Conservation (phyloP, 2,113 vertebrate genomes). For the Talpa occidentalis region DNA sequence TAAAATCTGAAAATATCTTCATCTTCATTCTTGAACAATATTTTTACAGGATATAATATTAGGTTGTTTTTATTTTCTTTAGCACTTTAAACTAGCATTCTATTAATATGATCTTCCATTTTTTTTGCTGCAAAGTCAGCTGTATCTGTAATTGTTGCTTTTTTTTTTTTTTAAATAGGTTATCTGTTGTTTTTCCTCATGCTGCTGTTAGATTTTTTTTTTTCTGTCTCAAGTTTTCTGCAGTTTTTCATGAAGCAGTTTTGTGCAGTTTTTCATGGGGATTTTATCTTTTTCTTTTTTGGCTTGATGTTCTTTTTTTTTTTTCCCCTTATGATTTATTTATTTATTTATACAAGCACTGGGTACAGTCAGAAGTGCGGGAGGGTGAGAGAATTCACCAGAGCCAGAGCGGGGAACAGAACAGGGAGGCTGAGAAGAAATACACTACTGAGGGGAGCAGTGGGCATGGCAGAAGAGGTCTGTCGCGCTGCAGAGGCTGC, state of each 20-base stretch:
- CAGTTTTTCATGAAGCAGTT: neutral
- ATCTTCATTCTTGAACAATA: neutral
- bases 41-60: neutral
- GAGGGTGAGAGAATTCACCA: too few relatives aligned
- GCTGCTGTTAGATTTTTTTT: constrained; percentile 7
- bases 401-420: too few relatives aligned
- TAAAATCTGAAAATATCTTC: neutral
- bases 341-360: too few relatives aligned
- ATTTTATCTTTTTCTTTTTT: neutral
- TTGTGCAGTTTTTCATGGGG: neutral
- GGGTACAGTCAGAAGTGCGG: too few relatives aligned
- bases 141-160: neutral
- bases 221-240: neutral
- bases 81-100: neutral
- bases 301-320: constrained; percentile 12
- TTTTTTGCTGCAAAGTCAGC: neutral
- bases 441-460: too few relatives aligned
- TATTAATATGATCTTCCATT: neutral
- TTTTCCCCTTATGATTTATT: too few relatives aligned
- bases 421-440: too few relatives aligned
- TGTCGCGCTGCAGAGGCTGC: too few relatives aligned
- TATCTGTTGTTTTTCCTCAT: neutral
- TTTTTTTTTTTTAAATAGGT: neutral
- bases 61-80: constrained; percentile 18
- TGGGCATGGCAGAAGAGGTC: too few relatives aligned